Evolutionary conservation across 2,113 vertebrate genomes (phyloP).

Genomic region (Strigops habroptila): DNA sequence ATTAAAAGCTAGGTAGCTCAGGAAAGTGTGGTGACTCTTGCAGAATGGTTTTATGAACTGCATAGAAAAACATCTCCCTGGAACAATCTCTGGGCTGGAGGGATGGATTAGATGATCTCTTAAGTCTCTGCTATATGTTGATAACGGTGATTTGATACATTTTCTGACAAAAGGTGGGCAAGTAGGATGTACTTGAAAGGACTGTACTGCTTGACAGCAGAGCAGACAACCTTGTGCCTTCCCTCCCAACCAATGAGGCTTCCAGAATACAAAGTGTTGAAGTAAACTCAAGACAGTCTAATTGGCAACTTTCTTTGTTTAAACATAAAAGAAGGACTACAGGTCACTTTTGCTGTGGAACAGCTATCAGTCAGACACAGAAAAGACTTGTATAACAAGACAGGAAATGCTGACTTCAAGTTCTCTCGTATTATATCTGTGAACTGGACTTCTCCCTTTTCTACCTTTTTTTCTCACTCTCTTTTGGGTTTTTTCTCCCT

Average conservation of each 20-base stretch:
- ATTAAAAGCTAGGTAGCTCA: neutral
- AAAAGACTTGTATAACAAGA: neutral
- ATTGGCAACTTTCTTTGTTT: neutral
- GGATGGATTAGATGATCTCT: neutral
- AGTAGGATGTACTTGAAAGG: neutral
- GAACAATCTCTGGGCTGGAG: neutral
- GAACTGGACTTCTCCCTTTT: neutral
- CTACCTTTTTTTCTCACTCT: neutral
- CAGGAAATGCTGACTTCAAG: neutral
- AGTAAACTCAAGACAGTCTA: conserved; percentile 28
- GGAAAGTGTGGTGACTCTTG: neutral
- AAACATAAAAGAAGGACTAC: conserved; percentile 21
- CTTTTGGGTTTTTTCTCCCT: neutral
- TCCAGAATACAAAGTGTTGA: neutral
- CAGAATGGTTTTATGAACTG: neutral
- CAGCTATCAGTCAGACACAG: neutral
- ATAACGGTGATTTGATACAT: neutral
- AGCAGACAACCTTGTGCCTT: neutral
- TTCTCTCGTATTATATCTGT: neutral
- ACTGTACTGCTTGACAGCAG: neutral
- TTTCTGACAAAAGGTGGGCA: neutral
- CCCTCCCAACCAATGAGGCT: neutral
- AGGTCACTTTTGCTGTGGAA: conserved; percentile 25
- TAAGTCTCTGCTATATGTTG: neutral
- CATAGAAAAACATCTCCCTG: neutral